Percentiles rank a stretch among this genome's conserved stretches.
Conservation (phyloP, 53 echinoderm and acorn worm genomes). For the Apostichopus leukothele region DNA sequence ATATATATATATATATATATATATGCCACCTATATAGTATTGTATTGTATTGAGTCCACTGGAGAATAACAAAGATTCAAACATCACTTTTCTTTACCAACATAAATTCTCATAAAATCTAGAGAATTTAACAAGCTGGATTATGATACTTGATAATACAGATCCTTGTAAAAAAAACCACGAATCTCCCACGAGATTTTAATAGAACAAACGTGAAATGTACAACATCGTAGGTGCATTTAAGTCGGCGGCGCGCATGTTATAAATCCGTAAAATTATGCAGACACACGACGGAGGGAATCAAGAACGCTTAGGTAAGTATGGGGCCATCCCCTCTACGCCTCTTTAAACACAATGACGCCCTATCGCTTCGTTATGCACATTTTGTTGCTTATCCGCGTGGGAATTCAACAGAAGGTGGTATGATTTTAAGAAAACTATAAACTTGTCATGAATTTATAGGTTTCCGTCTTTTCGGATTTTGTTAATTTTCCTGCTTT, state of each 20-base stretch:
- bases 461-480: background rate
- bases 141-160: too few relatives aligned
- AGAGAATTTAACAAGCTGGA: too few relatives aligned
- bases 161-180: too few relatives aligned
- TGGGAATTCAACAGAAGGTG: constrained; percentile 34
- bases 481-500: background rate
- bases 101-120: too few relatives aligned
- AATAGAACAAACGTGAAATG: too few relatives aligned
- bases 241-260: background rate
- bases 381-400: constrained; percentile 22
- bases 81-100: too few relatives aligned
- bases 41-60: too few relatives aligned
- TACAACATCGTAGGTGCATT: background rate
- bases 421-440: background rate
- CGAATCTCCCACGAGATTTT: too few relatives aligned
- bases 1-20: too few relatives aligned
- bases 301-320: background rate
- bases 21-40: too few relatives aligned
- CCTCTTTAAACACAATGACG: background rate
- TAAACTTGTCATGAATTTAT: background rate
- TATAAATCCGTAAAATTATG: constrained; percentile 28
- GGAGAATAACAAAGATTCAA: too few relatives aligned
- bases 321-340: constrained; percentile 22
- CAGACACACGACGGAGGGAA: constrained; percentile 20
- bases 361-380: background rate